phyloP scores from a whole-genome alignment of 2,797 vertebrate species.

The Crypturellus tataupa region DNA sequence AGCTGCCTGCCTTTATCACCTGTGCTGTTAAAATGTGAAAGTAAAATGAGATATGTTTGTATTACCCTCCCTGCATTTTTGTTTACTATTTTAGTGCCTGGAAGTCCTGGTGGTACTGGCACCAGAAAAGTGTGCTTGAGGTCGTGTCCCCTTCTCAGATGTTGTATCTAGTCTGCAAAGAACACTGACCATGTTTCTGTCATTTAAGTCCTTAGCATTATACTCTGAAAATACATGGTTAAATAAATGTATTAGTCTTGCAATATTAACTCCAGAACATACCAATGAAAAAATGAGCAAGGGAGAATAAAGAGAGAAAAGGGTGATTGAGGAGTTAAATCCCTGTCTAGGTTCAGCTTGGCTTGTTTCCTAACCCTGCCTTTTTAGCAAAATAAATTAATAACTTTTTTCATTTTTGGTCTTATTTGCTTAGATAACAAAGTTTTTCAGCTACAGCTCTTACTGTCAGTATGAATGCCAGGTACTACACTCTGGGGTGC shows the following conservation, averaged over 20 bases:
- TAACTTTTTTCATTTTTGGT: no score
- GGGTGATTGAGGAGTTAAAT: not conserved
- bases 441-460: not conserved
- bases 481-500: not conserved
- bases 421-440: not conserved
- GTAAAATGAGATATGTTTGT: not conserved
- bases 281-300: not conserved
- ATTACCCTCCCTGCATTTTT: not conserved
- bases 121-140: not conserved
- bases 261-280: not conserved
- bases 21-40: not conserved
- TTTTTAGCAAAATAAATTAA: not conserved
- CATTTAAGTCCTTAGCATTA: not conserved
- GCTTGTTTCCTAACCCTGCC: not conserved
- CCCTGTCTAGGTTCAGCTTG: not conserved
- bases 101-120: not conserved
- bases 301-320: not conserved
- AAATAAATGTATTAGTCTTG: not conserved
- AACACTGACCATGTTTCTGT: not conserved
- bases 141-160: not conserved
- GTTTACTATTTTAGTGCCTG: not conserved
- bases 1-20: accelerated
- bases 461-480: not conserved
- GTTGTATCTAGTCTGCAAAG: not conserved
- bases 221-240: not conserved